These are phyloP conservation scores for Tetragonula carbonaria DNA, from an alignment of 2,888 invertebrate genomes.

Conservation along the genomic window DNA sequence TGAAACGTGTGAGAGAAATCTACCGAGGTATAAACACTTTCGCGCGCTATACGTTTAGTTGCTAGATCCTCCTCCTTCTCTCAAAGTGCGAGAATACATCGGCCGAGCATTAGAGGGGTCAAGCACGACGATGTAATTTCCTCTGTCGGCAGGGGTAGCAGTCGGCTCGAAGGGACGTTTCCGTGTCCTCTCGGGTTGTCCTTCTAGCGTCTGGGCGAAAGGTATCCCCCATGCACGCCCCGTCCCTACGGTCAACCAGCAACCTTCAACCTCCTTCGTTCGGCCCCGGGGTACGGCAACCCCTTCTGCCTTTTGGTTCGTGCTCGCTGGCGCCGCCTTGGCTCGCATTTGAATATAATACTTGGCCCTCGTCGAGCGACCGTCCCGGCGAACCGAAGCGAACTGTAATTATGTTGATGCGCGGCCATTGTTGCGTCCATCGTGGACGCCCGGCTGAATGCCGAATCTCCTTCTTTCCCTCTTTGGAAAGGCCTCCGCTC, in stretches of 20 bases:
- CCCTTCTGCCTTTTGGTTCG: constrained; percentile 63
- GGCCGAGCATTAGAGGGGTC: constrained; percentile 58
- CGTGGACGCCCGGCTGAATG: constrained; percentile 73
- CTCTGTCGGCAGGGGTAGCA: constrained; percentile 67
- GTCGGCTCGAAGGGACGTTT: constrained; percentile 69
- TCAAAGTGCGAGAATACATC: constrained; percentile 5
- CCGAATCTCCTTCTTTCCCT: constrained; percentile 74
- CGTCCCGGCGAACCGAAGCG: constrained; percentile 75
- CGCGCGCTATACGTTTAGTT: background rate
- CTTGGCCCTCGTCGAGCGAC: constrained; percentile 71
- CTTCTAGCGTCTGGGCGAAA: constrained; percentile 66
- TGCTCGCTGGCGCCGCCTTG: constrained; percentile 73
- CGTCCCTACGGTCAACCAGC: constrained; percentile 66
- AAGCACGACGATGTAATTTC: constrained; percentile 80
- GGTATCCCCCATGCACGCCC: constrained; percentile 54
- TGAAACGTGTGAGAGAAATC: background rate
- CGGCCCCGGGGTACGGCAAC: constrained; percentile 66
- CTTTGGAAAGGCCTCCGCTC: constrained; percentile 64
- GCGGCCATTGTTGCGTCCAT: constrained; percentile 79
- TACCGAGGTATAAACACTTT: background rate
- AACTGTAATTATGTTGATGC: constrained; percentile 84
- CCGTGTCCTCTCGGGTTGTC: constrained; percentile 69
- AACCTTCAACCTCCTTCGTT: constrained; percentile 70
- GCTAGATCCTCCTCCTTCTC: background rate
- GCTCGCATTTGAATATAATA: constrained; percentile 83